A percentile compares a stretch with the other conserved stretches of the same genome.
Conservation (phyloP, 2,888 invertebrate species). For the Conchocele bisecta region DNA sequence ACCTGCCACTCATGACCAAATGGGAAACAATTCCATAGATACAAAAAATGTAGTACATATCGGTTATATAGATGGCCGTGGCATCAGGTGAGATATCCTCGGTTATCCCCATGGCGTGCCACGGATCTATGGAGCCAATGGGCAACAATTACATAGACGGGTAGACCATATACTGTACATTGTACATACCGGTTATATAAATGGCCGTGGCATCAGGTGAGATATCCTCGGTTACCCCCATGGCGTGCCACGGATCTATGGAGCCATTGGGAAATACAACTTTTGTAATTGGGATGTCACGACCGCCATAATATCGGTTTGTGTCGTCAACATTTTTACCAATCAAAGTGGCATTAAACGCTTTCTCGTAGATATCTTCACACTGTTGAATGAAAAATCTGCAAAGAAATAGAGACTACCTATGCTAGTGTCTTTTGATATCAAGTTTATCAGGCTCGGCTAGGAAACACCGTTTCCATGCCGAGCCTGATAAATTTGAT, state of each 20-base stretch:
- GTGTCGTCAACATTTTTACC: slow-evolving; percentile 34
- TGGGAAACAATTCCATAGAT: too few relatives aligned
- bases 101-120: slow-evolving; percentile 84
- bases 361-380: slow-evolving; percentile 23
- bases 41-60: too few relatives aligned
- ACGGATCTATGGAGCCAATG: slow-evolving; percentile 92
- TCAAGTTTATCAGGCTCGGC: too few relatives aligned
- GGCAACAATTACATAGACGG: too few relatives aligned
- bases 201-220: slow-evolving; percentile 17
- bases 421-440: too few relatives aligned
- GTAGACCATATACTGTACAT: too few relatives aligned
- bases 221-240: slow-evolving; percentile 19
- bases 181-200: slow-evolving; percentile 25
- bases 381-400: too few relatives aligned
- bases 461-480: too few relatives aligned
- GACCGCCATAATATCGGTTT: slow-evolving; percentile 44
- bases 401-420: too few relatives aligned
- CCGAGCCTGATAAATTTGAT: too few relatives aligned
- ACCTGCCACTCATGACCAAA: too few relatives aligned
- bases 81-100: slow-evolving; percentile 78
- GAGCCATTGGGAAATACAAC: slow-evolving; percentile 38
- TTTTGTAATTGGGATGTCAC: slow-evolving; percentile 23
- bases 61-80: slow-evolving; percentile 83
- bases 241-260: slow-evolving; percentile 40
- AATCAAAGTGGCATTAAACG: slow-evolving; percentile 24